Evolutionary conservation across 2,888 invertebrate genomes (phyloP).

Genomic region (Netelia melanura): DNA sequence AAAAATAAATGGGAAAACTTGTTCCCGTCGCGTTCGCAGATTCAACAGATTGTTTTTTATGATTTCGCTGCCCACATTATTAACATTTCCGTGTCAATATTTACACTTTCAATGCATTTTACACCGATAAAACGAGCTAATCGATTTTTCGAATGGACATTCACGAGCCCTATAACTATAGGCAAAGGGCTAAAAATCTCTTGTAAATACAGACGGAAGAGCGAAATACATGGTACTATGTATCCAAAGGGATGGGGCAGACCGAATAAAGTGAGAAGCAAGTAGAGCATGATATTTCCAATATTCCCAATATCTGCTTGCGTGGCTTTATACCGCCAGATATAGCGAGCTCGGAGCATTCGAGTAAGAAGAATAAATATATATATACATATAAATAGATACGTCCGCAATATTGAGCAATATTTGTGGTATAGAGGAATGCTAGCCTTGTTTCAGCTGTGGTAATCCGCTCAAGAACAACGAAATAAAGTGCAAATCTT

Average conservation of each 20-base stretch:
- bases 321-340: slow-evolving; percentile 50
- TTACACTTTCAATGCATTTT: neutral
- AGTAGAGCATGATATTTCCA: slow-evolving; percentile 80
- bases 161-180: neutral
- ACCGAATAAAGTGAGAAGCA: slow-evolving; percentile 70
- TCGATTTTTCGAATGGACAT: slow-evolving; percentile 16
- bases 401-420: neutral
- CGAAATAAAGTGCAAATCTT: slow-evolving; percentile 7
- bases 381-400: neutral
- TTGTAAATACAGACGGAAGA: slow-evolving; percentile 29
- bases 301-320: slow-evolving; percentile 74
- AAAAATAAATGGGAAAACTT: no score
- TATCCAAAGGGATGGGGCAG: slow-evolving; percentile 37
- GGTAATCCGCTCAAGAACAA: slow-evolving; percentile 32
- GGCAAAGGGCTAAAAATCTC: slow-evolving; percentile 27
- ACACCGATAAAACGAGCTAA: neutral
- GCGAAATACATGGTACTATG: slow-evolving; percentile 2
- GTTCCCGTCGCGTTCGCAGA: neutral
- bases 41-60: slow-evolving; percentile 1
- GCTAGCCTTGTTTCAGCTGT: slow-evolving; percentile 32
- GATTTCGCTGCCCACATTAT: neutral
- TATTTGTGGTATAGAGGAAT: slow-evolving; percentile 25
- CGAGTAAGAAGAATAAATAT: neutral
- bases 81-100: neutral
- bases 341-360: slow-evolving; percentile 23